phyloP scores from a whole-genome alignment of 2,888 invertebrate species.

The Cyaniris semiargus region DNA sequence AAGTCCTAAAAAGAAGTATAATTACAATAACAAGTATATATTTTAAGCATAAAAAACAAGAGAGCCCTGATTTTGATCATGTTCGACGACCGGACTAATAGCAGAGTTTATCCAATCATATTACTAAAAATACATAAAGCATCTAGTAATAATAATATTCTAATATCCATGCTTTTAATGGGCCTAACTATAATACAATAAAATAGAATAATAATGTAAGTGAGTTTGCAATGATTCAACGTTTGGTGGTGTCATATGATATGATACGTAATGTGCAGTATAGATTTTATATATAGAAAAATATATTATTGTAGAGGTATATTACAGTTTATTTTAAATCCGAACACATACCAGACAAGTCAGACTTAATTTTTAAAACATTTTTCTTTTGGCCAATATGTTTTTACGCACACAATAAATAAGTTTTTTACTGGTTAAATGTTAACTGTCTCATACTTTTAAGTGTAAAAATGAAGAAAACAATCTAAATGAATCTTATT shows the following conservation, averaged over 20 bases:
- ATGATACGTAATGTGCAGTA: not conserved
- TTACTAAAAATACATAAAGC: not conserved
- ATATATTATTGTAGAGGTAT: constrained; percentile 10
- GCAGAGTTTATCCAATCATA: not conserved
- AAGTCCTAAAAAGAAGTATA: too few relatives aligned
- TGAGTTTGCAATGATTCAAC: not conserved
- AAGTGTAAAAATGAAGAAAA: not conserved
- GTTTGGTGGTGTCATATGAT: not conserved
- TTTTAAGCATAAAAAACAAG: too few relatives aligned
- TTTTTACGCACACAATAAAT: not conserved
- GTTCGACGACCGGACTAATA: not conserved
- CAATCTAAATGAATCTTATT: constrained; percentile 1
- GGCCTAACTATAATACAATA: not conserved
- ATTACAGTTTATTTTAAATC: not conserved
- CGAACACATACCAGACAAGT: not conserved
- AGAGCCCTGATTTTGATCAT: not conserved
- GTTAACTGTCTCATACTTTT: not conserved
- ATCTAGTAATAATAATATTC: not conserved
- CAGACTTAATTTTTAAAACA: not conserved
- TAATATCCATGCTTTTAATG: not conserved
- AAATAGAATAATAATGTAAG: not conserved
- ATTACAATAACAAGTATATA: too few relatives aligned
- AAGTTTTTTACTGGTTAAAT: not conserved
- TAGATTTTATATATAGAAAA: constrained; percentile 15
- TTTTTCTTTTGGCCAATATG: not conserved